Evolutionary conservation across 2,113 vertebrate species (phyloP), one percentile per base, ranked within the genome.

Genomic region (Ptychochromis oligacanthus): DNA sequence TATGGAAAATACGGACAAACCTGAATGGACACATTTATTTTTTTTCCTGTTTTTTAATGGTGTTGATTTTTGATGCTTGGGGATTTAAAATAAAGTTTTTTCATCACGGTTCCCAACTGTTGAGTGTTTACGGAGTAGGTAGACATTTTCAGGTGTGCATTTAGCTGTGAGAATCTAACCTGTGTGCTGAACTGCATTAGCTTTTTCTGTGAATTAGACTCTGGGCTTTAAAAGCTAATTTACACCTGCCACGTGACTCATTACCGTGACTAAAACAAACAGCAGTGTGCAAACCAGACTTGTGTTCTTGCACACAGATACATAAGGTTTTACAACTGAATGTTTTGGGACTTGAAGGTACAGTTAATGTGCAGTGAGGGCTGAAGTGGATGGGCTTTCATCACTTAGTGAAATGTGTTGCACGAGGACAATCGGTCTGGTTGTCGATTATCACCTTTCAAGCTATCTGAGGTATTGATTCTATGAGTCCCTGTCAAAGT

Each of bases 81-180:
- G 72, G 82, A 80, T 88, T 91, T 75, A 75, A 43, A 91, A 89
- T 86, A 79, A 87, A 79, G 8, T 31, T 75, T 43, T 46, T 46
- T 3, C 60, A 86, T 87, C 52, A 79, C 72, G 24, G 7, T 84
- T 84, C 10, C 61, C 65, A 77, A 64, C 26, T 28, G 77, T 67
- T 80, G 81, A 85, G 86, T 90, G 83, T 87, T 92, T 90, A 88
- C 90, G 75, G 18, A 55, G 28, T 87, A 85, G 83, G 36, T 77
- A 84, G 81, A 84, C 40, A 7, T 83, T 83, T 90, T 79, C 56
- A 62, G 77, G 52, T 59, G 81, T 81, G 77, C 49, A 26, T 78
- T 38, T 34, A 64, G 80, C 49, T 84, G 62, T 75, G 78, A 81
- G 75, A 77, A 84, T 85, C 67, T 79, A 67, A 87, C 59, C 80